phyloP scores from a whole-genome alignment of 2,797 vertebrate genomes.

The Sciurus carolinensis region DNA sequence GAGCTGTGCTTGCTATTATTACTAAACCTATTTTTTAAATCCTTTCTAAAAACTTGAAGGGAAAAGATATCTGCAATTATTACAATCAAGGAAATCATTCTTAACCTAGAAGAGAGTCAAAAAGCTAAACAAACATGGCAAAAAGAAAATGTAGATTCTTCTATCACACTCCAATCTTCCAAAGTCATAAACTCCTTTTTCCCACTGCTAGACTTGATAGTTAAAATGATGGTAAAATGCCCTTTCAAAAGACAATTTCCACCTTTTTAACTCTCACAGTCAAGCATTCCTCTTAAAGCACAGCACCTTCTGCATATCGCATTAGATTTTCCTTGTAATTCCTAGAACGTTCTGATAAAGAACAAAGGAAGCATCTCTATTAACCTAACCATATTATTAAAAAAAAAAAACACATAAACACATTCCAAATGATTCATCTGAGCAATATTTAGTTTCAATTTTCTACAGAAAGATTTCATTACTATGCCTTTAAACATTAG shows the following conservation, averaged over 20 bases:
- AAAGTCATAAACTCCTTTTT: not conserved
- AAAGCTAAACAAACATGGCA: not conserved
- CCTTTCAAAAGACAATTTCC: constrained; percentile 25
- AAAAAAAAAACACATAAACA: not conserved
- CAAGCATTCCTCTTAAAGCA: constrained; percentile 13
- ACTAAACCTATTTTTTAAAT: constrained; percentile 15
- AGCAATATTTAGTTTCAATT: not conserved
- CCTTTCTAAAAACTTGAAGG: not conserved
- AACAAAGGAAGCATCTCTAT: constrained; percentile 42
- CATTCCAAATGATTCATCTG: constrained; percentile 15
- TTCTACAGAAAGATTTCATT: not conserved
- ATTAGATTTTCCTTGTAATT: constrained; percentile 31
- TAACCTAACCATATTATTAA: not conserved
- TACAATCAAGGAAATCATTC: not conserved
- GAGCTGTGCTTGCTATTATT: not conserved
- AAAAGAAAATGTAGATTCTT: not conserved
- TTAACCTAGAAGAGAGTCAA: not conserved
- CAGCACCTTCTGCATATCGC: not conserved
- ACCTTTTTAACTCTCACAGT: not conserved
- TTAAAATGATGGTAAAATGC: constrained; percentile 13
- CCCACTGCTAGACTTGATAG: not conserved
- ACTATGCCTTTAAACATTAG: not conserved
- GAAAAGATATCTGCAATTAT: not conserved
- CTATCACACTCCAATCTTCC: not conserved
- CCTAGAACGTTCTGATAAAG: not conserved